Percentiles rank a stretch among this genome's conserved stretches.
These are phyloP conservation scores for Drosophila recens DNA, from an alignment of 2,888 invertebrate genomes.

Conservation along the genomic window DNA sequence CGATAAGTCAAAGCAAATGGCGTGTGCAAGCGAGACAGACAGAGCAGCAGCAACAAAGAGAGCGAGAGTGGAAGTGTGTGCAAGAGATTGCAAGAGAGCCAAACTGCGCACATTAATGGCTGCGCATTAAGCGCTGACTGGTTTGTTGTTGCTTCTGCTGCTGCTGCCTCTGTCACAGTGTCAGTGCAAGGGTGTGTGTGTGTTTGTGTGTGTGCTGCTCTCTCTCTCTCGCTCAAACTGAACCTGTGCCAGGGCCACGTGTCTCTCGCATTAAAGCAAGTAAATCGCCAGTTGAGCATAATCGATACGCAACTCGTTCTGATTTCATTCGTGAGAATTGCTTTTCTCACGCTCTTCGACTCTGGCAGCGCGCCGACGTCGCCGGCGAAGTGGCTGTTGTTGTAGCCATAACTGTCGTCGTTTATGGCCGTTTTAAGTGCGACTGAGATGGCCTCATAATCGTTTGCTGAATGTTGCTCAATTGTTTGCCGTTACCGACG, in stretches of 20 bases:
- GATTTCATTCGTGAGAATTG: conserved; percentile 79
- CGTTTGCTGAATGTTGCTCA: conserved; percentile 83
- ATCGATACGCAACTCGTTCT: conserved; percentile 78
- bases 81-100: conserved; percentile 40
- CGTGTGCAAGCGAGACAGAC: conserved; percentile 66
- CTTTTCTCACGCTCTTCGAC: conserved; percentile 81
- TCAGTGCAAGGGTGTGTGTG: conserved; percentile 9
- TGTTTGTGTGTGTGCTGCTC: conserved; percentile 12
- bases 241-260: conserved; percentile 74
- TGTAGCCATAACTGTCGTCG: conserved; percentile 82
- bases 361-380: conserved; percentile 59
- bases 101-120: conserved; percentile 71
- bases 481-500: conserved; percentile 70
- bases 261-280: conserved; percentile 79
- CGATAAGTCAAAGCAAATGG: conserved; percentile 83
- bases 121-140: conserved; percentile 56
- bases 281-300: conserved; percentile 79
- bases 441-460: conserved; percentile 86
- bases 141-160: conserved; percentile 37
- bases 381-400: conserved; percentile 49
- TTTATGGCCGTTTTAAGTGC: conserved; percentile 85
- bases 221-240: conserved; percentile 30
- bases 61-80: conserved; percentile 13
- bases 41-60: conserved; percentile 39
- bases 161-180: conserved; percentile 17